Percentiles rank a stretch among this genome's conserved stretches.
Evolutionary conservation across 1,140 invertebrate genomes (phyloP).

Genomic region (Drosophila nebulosa): DNA sequence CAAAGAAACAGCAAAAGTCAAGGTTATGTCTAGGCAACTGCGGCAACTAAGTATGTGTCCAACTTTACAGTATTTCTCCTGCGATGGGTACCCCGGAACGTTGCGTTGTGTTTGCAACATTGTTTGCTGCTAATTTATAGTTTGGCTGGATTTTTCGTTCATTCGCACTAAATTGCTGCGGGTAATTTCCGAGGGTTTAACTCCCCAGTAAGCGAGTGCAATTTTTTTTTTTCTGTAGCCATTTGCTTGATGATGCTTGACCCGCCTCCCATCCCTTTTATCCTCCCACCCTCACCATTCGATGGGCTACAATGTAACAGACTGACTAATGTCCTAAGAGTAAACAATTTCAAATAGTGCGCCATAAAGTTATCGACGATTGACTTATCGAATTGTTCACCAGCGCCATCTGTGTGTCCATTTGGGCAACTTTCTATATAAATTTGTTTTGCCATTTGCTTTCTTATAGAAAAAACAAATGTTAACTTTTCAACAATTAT

Average conservation of each 20-base stretch:
- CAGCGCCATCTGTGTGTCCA: not conserved
- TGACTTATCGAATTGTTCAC: not conserved
- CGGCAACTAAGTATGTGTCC: slow-evolving; percentile 28
- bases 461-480: too few relatives aligned
- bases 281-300: too few relatives aligned
- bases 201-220: not conserved
- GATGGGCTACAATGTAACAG: not conserved
- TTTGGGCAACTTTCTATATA: not conserved
- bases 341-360: not conserved
- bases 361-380: not conserved
- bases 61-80: too few relatives aligned
- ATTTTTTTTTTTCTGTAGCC: slow-evolving; percentile 1
- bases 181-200: slow-evolving; percentile 20
- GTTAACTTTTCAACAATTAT: too few relatives aligned
- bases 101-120: slow-evolving; percentile 28
- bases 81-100: too few relatives aligned
- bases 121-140: slow-evolving; percentile 63
- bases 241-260: not conserved
- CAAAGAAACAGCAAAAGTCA: slow-evolving; percentile 39
- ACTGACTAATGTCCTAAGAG: not conserved
- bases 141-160: slow-evolving; percentile 21
- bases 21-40: slow-evolving; percentile 58
- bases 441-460: too few relatives aligned
- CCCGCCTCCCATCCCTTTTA: not conserved
- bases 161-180: slow-evolving; percentile 28